Evolutionary conservation across 2,797 vertebrate genomes (phyloP).

Genomic region (Eulemur coronatus): DNA sequence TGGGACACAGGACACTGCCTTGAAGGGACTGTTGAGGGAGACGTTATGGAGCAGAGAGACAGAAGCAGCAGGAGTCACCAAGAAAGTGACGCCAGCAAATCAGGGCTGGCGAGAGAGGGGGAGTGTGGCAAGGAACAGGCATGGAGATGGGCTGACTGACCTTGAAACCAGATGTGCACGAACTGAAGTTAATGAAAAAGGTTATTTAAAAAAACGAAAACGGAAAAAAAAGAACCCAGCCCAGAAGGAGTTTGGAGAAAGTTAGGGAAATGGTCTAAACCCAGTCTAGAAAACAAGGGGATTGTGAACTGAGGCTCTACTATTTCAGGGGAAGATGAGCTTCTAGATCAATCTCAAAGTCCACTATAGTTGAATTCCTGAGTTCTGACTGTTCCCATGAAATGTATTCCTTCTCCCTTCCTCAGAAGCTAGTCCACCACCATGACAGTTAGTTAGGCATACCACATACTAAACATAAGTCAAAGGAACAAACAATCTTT

Average conservation of each 20-base stretch:
- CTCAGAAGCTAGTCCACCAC: neutral
- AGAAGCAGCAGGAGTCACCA: neutral
- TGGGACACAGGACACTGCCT: neutral
- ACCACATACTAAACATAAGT: neutral
- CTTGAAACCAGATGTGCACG: neutral
- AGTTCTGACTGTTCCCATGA: neutral
- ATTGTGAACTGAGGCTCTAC: neutral
- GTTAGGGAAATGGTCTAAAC: neutral
- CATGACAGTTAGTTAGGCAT: neutral
- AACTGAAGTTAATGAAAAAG: neutral
- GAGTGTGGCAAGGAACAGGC: neutral
- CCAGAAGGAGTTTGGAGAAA: neutral
- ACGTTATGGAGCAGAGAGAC: neutral
- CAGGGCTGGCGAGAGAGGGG: neutral
- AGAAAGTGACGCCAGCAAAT: neutral
- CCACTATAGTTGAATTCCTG: neutral
- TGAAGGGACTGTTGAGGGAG: neutral
- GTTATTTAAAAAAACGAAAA: neutral
- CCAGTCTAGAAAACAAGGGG: neutral
- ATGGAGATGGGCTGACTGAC: neutral
- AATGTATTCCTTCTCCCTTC: neutral
- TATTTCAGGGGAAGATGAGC: neutral
- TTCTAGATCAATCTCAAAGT: neutral
- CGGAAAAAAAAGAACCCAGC: neutral
- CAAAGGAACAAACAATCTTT: conserved; percentile 3